A percentile compares a stretch with the other conserved stretches of the same genome.
These are phyloP conservation scores for Triops cancriformis DNA, from an alignment of 1,140 invertebrate species.

Conservation along the genomic window DNA sequence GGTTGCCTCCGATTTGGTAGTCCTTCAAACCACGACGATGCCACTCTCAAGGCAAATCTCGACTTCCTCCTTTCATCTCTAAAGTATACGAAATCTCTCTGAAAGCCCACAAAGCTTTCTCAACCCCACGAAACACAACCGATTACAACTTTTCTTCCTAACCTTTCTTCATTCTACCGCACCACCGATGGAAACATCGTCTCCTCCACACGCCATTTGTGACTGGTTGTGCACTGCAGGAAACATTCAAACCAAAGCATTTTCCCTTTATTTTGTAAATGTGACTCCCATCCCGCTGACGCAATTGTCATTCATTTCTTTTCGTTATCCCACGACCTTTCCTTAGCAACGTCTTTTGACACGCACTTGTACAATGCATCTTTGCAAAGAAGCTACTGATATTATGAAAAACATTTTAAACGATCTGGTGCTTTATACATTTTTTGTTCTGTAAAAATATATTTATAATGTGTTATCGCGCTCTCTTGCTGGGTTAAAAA, in stretches of 20 bases:
- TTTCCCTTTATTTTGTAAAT: not conserved
- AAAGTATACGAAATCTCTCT: too few relatives aligned
- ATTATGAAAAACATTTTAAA: not conserved
- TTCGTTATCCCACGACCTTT: not conserved
- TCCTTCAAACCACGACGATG: too few relatives aligned
- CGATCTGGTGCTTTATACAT: not conserved
- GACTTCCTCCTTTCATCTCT: too few relatives aligned
- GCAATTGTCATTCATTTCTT: not conserved
- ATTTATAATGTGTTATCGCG: slow-evolving; percentile 12
- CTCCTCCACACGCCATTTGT: not conserved
- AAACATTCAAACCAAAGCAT: not conserved
- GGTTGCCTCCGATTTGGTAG: too few relatives aligned
- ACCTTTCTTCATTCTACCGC: too few relatives aligned
- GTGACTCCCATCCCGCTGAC: not conserved
- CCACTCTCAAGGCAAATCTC: too few relatives aligned
- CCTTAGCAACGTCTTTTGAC: not conserved
- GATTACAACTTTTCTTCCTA: too few relatives aligned
- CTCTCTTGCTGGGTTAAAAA: not conserved
- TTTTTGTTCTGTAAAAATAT: slow-evolving; percentile 14
- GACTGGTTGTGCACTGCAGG: not conserved
- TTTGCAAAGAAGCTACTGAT: not conserved
- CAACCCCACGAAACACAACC: too few relatives aligned
- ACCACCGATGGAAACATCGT: too few relatives aligned
- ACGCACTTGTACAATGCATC: not conserved
- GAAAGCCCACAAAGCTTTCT: too few relatives aligned